Evolutionary conservation across 1,140 invertebrate genomes (phyloP), one percentile per base, ranked within the genome.

Genomic region (Ericerus pela): DNA sequence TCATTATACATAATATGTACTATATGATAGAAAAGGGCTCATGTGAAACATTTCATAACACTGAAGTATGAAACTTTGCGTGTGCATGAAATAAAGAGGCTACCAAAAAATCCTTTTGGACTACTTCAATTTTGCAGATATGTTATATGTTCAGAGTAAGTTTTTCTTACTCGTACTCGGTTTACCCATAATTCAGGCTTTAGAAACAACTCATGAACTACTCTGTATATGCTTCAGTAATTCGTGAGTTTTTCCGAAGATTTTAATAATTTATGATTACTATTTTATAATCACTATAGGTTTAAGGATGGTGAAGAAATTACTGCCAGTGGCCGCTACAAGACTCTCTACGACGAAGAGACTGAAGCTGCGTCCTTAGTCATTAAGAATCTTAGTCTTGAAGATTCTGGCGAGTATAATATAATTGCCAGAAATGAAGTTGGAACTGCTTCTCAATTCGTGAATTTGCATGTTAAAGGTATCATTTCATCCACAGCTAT

Each of bases 311-410:
- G 85, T 0, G 76, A 87, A 65, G 78, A 88, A 61, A 76, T 96
- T 16, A 75, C 85, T 60, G 76, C 85, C 11, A 82, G 85, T 57
- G 81, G 82, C 2, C 80, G 84, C 60, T 82, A 88, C 62, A 89
- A 90, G 71, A 79, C 72, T 61, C 72, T 97, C 2, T 91, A 89
- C 72, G 92, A 94, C 61, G 92, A 94, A 62, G 91, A 96, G 66
- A 88, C 92, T 58, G 91, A 96, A 68, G 85, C 75, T 37, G 82
- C 91, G 68, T 86, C 88, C 0, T 70, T 95, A 2, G 81, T 94
- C 0, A 92, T 96, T 38, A 96, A 95, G 71, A 85, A 86, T 64
- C 82, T 93, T 1, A 78, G 76, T 1, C 73, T 76, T 1, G 77
- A 82, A 52, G 91, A 96, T 69, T 84, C 83, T 37, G 93, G 92